Base-by-base conservation (phyloP, 2,113 vertebrate genomes). In the Symphodus melops region DNA sequence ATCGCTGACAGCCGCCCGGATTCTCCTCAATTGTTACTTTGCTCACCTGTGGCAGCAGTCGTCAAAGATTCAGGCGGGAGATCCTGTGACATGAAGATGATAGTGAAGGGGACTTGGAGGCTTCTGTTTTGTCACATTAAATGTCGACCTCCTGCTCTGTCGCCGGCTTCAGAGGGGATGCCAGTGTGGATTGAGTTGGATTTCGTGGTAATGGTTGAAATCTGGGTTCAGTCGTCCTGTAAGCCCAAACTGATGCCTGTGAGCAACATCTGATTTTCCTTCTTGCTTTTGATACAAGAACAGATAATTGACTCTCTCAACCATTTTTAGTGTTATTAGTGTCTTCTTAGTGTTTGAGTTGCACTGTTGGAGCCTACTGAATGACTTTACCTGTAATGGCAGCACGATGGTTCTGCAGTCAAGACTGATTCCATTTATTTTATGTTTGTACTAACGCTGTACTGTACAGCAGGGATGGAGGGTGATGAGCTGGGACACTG, bases 31-130 rank as follows among this genome's bases (percentile, higher is more conserved):
- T 68, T 65, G 58, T 66, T 58, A 69, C 20, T 37, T 69, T 55
- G 76, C 68, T 79, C 23, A 77, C 13, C 63, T 83, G 51, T 80
- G 70, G 42, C 57, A 64, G 53, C 20, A 3, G 28, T 59, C 51
- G 52, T 71, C 42, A 82, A 52, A 81, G 64, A 66, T 61, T 74
- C 19, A 37, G 49, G n/a, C 49, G 17, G 37, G 63, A 62, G 39
- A 56, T 56, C 41, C 39, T 72, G 64, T 74, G 9, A 44, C 54
- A 59, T 71, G 58, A 49, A 44, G 63, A n/a, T 21, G 44, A 79
- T 44, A 52, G 69, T 13, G 0, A 9, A 37, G 10, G 49, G 28
- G 23, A 69, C 48, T 23, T 49, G 75, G 21, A 71, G 41, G 60
- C 2, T 8, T 0, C 20, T 37, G 17, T 39, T 11, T 25, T 42